Evolutionary conservation across 2,888 invertebrate genomes (phyloP).

Genomic region (Hirtodrosophila trivittata): DNA sequence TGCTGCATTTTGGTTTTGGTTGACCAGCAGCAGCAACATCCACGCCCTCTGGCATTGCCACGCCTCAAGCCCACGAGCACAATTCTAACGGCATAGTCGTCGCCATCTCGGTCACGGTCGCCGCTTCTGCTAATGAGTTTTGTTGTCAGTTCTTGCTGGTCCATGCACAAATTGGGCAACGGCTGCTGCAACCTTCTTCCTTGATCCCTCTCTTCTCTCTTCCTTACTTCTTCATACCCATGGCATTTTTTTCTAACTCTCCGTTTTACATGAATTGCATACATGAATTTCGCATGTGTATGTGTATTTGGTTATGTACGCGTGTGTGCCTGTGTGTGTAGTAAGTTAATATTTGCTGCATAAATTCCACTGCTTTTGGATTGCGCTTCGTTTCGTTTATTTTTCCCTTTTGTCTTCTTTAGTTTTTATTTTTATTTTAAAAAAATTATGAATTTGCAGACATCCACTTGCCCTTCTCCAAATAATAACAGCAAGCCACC

Average conservation of each 20-base stretch:
- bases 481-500: slow-evolving; percentile 21
- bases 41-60: slow-evolving; percentile 39
- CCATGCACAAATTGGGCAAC: slow-evolving; percentile 66
- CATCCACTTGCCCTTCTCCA: slow-evolving; percentile 13
- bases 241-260: slow-evolving; percentile 14
- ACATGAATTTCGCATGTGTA: slow-evolving; percentile 49
- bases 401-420: slow-evolving; percentile 46
- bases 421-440: slow-evolving; percentile 49
- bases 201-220: neutral
- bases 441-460: slow-evolving; percentile 69
- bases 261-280: slow-evolving; percentile 54
- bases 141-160: slow-evolving; percentile 71
- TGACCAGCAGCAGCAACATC: slow-evolving; percentile 65
- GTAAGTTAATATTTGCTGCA: slow-evolving; percentile 78
- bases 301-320: slow-evolving; percentile 19
- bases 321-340: slow-evolving; percentile 44
- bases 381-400: slow-evolving; percentile 58
- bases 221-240: neutral
- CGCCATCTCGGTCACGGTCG: slow-evolving; percentile 71
- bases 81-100: slow-evolving; percentile 34
- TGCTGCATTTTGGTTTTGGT: slow-evolving; percentile 68
- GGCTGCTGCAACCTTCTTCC: slow-evolving; percentile 36
- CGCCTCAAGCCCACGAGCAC: slow-evolving; percentile 46
- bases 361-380: slow-evolving; percentile 72
- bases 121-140: slow-evolving; percentile 77